Evolutionary conservation across 2,113 vertebrate species (phyloP), one percentile per base, ranked within the genome.

Genomic region (Nerophis lumbriciformis): DNA sequence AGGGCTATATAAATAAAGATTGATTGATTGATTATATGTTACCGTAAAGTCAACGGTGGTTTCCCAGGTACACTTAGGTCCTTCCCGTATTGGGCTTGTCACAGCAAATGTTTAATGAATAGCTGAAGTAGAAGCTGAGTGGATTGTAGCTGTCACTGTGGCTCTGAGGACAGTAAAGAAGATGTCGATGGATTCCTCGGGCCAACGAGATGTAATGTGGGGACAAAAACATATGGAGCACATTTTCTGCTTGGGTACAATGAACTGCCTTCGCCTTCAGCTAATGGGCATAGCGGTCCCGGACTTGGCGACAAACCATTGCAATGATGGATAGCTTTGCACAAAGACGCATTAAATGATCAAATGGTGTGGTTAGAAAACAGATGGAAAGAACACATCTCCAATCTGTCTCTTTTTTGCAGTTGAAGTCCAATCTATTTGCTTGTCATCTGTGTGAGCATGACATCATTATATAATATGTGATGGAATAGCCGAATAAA

Each of bases 341-440:
- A 1, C 19, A 47, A 6, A 16, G 42, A 19, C 19, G 6, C 6
- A 15, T 53, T 37, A 39, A 61, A 37, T 38, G 5, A 14, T 60
- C 28, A 48, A 45, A 52, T 38, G 12, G 5, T 10, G 28, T 48
- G 45, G 28, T 5, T 38, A 6, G 53, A 37, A 15, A 38, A 55
- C 10, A 54, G 53, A 63, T 63, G 61, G 61, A 12, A 63, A 53
- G 8, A 52, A 52, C 37, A 14, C 42, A 52, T 35, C 5, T 16
- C 58, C 45, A 60, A 37, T 48, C 14, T 35, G 36, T 57, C 45
- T 49, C 14, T 16, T 16, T 8, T 57, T 52, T 59, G 21, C 13
- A n/a, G 49, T 45, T 10, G 13, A 38, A 19, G 38, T 19, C n/a
- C 4, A 6, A 13, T 47, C 1, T 54, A 48, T 37, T 53, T n/a